Conservation (phyloP, 2,888 invertebrate genomes). For the Cephus nigrinus region DNA sequence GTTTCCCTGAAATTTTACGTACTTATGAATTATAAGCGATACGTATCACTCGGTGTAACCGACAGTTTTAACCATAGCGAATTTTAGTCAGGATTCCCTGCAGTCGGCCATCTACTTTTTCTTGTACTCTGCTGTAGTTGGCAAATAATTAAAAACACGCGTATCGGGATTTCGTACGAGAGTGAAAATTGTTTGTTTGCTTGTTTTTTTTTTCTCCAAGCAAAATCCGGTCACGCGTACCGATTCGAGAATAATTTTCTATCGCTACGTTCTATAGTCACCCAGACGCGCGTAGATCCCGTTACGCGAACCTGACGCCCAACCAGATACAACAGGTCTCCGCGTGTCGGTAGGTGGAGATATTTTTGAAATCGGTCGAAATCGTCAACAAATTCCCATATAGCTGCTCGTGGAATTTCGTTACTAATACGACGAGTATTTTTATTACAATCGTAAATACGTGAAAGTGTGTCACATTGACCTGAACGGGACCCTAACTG, state of each 20-base stretch:
- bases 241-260: neutral
- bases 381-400: neutral
- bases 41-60: neutral
- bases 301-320: neutral
- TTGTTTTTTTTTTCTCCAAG: neutral
- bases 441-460: neutral
- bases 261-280: neutral
- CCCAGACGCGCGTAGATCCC: neutral
- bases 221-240: neutral
- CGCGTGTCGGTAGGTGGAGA: neutral
- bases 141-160: neutral
- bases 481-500: slow-evolving; percentile 29
- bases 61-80: neutral
- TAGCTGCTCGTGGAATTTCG: neutral
- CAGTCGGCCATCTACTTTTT: neutral
- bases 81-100: neutral
- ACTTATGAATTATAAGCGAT: neutral
- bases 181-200: neutral
- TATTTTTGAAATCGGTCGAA: neutral
- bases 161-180: neutral
- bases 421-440: neutral
- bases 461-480: slow-evolving; percentile 43
- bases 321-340: neutral
- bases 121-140: neutral
- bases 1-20: neutral